Evolutionary conservation across 1,140 invertebrate species (phyloP), one percentile per base, ranked within the genome.

Genomic region (Caenorhabditis inopinata): DNA sequence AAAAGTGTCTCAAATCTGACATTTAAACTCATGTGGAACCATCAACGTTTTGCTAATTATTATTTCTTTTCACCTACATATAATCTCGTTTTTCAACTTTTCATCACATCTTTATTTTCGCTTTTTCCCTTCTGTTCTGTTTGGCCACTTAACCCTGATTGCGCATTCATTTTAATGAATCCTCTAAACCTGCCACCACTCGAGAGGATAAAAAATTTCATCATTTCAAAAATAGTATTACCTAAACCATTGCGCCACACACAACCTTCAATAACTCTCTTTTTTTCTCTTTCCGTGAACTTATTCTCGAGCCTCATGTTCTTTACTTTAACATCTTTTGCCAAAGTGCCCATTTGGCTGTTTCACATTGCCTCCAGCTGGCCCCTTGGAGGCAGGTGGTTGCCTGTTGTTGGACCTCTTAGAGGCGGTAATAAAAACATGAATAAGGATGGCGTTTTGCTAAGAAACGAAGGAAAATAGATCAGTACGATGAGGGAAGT

Each of bases 71-170:
- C 14, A 25, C 1, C 53, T n/a, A 32, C 23, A 32, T 62, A 68
- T 21, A 18, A 68, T n/a, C n/a, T n/a, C 32, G 27, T 68, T 68
- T 68, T 32, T 68, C 58, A 27, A 68, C 32, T 42, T 58, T 51
- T 51, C 27, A 5, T 51, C 18, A 25, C 27, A 14, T 32, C 35
- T 16, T 32, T 21, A 16, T 32, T 32, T 58, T 38, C 14, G 5
- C 38, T 68, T 32, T 38, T 38, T n/a, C 27, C n/a, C 3, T 6
- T 68, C n/a, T 58, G 51, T 58, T 58, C 51, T 29, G 51, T 58
- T 68, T 68, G 58, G 23, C 58, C 58, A 68, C 58, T 68, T 68
- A 68, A 68, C 58, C 58, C 58, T 68, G 58, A 68, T 68, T 18
- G 58, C 58, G 25, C 58, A 18, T 32, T 38, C 58, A 68, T 42